Evolutionary conservation across 1,140 invertebrate genomes (phyloP), one percentile per base, ranked within the genome.

Genomic region (Leptopilina clavipes): DNA sequence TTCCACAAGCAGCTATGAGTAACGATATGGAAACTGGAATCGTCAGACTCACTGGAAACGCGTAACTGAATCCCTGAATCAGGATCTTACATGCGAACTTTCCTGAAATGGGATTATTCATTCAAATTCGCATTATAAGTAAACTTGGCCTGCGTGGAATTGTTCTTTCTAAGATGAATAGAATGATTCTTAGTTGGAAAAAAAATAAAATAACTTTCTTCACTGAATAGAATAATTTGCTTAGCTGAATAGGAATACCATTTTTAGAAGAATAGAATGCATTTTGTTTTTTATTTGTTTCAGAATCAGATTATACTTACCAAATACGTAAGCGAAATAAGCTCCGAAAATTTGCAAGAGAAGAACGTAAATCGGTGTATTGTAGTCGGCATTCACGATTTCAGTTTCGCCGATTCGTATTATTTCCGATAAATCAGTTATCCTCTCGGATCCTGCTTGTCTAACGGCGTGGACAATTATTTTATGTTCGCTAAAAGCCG

Each of bases 71-170:
- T 37, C 96, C 96, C 90, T 99, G 98, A 75, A 98, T 98, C 78
- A 98, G 93, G 83, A 99, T 98, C 91, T 98, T 98, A 91, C 97
- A 98, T 17, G 97, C 96, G 84, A 98, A 98, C 91, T 98, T 98
- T 79, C 96, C 93, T 93, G 86, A 22, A 87, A 86, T 22, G 71
- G 59, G 14, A 65, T 65, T 65, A 31, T 65, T 65, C 12, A 65
- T 65, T 65, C 59, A 65, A 65, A 65, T 25, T 11, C 56, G n/a
- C n/a, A n/a, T 48, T 14, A 5, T 18, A 11, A 65, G 19, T 25
- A 25, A 25, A 65, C 3, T n/a, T n/a, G n/a, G n/a, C n/a, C n/a
- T 25, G 45, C 12, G 1, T n/a, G 12, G 25, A 31, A 65, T 31
- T 14, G 14, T 31, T 65, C 19, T 31, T 31, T 59, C 56, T 59